A percentile compares a stretch with the other conserved stretches of the same genome.
These are phyloP conservation scores for Chitala chitala DNA, from an alignment of 2,113 vertebrate species.

Conservation along the genomic window DNA sequence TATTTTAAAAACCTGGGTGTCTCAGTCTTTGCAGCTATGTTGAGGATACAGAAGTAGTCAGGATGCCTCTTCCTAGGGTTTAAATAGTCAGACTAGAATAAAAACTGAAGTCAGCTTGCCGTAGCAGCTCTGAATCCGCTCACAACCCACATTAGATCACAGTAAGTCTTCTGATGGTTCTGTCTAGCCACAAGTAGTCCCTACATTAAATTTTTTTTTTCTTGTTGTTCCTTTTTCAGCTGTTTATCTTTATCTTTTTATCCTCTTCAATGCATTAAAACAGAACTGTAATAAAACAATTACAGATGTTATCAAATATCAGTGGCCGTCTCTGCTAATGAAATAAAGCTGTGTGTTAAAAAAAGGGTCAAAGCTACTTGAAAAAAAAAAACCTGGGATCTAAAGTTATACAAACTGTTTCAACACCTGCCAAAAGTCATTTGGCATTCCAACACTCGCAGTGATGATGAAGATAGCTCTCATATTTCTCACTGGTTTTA, in stretches of 20 bases:
- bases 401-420: neutral
- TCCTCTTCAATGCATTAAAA: neutral
- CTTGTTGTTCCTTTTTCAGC: neutral
- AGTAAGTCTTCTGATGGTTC: constrained; percentile 14
- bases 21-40: neutral
- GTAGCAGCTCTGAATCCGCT: too few relatives aligned
- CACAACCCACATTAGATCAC: constrained; percentile 27
- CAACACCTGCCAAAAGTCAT: neutral
- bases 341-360: constrained; percentile 6
- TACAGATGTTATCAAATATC: neutral
- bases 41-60: constrained; percentile 12
- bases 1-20: constrained; percentile 24
- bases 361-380: neutral
- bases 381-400: neutral
- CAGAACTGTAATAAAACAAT: neutral
- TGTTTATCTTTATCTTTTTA: neutral
- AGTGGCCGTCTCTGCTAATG: neutral
- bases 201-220: neutral
- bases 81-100: constrained; percentile 1
- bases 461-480: neutral
- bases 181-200: neutral
- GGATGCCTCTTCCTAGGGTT: constrained; percentile 16
- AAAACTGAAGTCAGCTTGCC: constrained; percentile 10
- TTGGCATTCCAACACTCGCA: neutral
- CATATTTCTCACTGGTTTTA: neutral